Percentiles rank a stretch among this genome's conserved stretches.
phyloP scores from a whole-genome alignment of 1,140 invertebrate genomes.

The Pseudomyrmex sp. region DNA sequence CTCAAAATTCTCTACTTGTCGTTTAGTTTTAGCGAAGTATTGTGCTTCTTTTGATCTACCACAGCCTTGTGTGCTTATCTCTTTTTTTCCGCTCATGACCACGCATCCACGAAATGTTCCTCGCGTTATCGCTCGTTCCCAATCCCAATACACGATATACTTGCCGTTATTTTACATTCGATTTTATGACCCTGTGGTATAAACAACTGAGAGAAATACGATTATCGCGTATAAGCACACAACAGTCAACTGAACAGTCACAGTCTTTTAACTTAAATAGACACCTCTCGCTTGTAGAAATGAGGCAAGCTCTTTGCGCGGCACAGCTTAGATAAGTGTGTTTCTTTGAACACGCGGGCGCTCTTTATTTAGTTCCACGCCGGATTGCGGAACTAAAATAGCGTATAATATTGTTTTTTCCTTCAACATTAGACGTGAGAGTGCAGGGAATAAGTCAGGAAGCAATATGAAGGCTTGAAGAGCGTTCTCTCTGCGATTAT shows the following conservation, averaged over 20 bases:
- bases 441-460: not conserved
- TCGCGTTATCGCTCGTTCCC: slow-evolving; percentile 5
- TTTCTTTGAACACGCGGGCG: not conserved
- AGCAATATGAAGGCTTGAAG: not conserved
- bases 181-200: not conserved
- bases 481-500: slow-evolving; percentile 1
- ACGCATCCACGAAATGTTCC: not conserved
- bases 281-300: not conserved
- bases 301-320: not conserved
- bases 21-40: not conserved
- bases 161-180: not conserved
- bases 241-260: too few species aligned
- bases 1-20: not conserved
- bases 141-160: not conserved
- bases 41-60: not conserved
- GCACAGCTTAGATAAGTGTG: not conserved
- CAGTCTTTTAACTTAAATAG: too few species aligned
- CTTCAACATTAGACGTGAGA: not conserved
- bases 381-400: not conserved
- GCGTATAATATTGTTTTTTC: not conserved
- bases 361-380: slow-evolving; percentile 3
- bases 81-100: not conserved
- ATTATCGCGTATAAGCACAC: not conserved
- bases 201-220: not conserved
- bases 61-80: not conserved